phyloP scores from a whole-genome alignment of 1,140 invertebrate species.

The Propsilocerus akamusi region DNA sequence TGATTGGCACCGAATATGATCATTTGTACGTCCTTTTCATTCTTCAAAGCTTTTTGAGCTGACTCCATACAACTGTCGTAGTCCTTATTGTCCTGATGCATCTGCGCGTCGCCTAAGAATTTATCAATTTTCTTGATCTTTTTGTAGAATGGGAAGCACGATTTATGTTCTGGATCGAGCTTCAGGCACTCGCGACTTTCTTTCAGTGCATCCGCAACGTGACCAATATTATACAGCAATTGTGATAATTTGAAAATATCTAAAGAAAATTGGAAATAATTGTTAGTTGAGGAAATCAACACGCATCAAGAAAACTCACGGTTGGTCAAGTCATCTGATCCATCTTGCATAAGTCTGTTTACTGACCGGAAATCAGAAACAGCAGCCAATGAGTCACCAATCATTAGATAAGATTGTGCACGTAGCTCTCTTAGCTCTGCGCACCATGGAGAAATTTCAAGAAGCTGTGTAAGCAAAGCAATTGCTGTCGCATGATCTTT shows the following conservation, averaged over 20 bases:
- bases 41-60: conserved; percentile 42
- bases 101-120: conserved; percentile 53
- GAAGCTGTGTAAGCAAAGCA: conserved; percentile 43
- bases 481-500: conserved; percentile 52
- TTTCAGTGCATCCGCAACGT: conserved; percentile 76
- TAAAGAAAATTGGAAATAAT: too few relatives aligned
- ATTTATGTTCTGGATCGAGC: conserved; percentile 92
- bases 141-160: conserved; percentile 93
- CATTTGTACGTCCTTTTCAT: conserved; percentile 48
- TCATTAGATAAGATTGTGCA: conserved; percentile 61
- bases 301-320: too few relatives aligned
- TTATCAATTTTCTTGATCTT: conserved; percentile 93
- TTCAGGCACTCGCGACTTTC: conserved; percentile 95
- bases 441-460: conserved; percentile 87
- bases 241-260: conserved; percentile 53
- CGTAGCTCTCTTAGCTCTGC: conserved; percentile 63
- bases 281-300: too few relatives aligned
- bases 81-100: conserved; percentile 43
- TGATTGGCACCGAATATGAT: conserved; percentile 57
- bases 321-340: conserved; percentile 53
- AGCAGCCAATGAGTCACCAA: conserved; percentile 68
- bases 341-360: conserved; percentile 79
- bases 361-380: conserved; percentile 79
- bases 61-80: conserved; percentile 57
- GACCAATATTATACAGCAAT: conserved; percentile 77